phyloP scores from a whole-genome alignment of 2,888 invertebrate genomes.

The Venustoraphidia nigricollis region DNA sequence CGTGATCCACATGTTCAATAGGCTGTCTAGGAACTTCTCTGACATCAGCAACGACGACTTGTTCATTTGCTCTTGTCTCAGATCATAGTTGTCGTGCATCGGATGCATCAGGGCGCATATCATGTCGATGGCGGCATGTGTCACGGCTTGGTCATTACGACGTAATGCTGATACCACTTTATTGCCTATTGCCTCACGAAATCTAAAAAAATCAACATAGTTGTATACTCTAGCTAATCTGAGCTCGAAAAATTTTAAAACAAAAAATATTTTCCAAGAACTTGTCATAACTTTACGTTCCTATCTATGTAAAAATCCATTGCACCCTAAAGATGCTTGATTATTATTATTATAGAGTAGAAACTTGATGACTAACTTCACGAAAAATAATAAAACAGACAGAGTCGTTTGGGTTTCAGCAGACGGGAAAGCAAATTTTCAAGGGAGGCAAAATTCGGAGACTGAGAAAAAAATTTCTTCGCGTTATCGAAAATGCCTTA shows the following conservation, averaged over 20 bases:
- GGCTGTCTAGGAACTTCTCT: constrained; percentile 77
- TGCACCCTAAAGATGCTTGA: too few relatives aligned
- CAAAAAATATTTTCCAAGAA: background rate
- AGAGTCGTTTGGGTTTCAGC: too few relatives aligned
- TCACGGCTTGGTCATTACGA: constrained; percentile 74
- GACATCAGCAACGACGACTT: constrained; percentile 90
- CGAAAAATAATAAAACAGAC: too few relatives aligned
- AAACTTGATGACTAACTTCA: too few relatives aligned
- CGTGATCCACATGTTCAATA: constrained; percentile 86
- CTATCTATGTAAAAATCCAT: background rate
- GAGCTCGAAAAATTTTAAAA: background rate
- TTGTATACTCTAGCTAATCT: background rate
- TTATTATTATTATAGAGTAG: too few relatives aligned
- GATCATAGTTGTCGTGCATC: constrained; percentile 91
- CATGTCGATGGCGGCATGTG: constrained; percentile 94
- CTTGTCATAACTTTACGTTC: too few relatives aligned
- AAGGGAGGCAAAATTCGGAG: too few relatives aligned
- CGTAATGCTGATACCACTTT: constrained; percentile 85
- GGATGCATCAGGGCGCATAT: constrained; percentile 97
- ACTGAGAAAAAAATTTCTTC: too few relatives aligned
- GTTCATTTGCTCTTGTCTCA: constrained; percentile 94
- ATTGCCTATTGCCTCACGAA: constrained; percentile 87
- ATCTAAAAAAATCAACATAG: constrained; percentile 35
- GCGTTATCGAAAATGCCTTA: too few relatives aligned
- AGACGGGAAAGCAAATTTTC: too few relatives aligned